A percentile compares a stretch with the other conserved stretches of the same genome.
phyloP scores from a whole-genome alignment of 2,797 vertebrate species.

The Cynodonichthys magdalenae region DNA sequence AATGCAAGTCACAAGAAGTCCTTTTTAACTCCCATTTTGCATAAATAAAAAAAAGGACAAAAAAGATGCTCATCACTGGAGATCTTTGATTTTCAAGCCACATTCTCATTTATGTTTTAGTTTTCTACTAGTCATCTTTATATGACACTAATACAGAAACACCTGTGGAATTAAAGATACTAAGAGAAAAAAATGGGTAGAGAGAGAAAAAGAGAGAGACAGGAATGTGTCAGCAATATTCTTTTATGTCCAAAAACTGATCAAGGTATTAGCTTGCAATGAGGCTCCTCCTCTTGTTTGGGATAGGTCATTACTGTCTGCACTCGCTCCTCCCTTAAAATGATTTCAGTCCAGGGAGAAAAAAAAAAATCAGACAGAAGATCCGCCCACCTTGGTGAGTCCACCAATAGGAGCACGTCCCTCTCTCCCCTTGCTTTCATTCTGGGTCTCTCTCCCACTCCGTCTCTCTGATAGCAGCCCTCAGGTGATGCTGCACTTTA shows the following conservation, averaged over 20 bases:
- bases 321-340: slow-evolving; percentile 88
- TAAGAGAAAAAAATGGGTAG: slow-evolving; percentile 8
- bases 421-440: slow-evolving; percentile 10
- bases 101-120: not conserved
- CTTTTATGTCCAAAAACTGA: slow-evolving; percentile 59
- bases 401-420: slow-evolving; percentile 74
- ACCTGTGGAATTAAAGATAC: slow-evolving; percentile 7
- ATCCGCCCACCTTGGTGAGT: slow-evolving; percentile 85
- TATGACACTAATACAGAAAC: not conserved
- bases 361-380: slow-evolving; percentile 82
- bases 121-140: not conserved
- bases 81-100: not conserved
- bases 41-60: too few species aligned
- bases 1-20: not conserved
- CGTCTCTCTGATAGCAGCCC: slow-evolving; percentile 40
- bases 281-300: slow-evolving; percentile 78
- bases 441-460: slow-evolving; percentile 1
- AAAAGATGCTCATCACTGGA: not conserved
- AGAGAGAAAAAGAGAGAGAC: slow-evolving; percentile 24
- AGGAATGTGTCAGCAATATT: slow-evolving; percentile 76
- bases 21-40: not conserved
- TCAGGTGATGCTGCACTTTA: slow-evolving; percentile 69
- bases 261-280: slow-evolving; percentile 73
- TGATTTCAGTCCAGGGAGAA: slow-evolving; percentile 76
- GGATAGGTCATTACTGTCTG: slow-evolving; percentile 88